Percentiles rank a stretch among this genome's conserved stretches.
phyloP scores from a whole-genome alignment of 2,888 invertebrate species.

The Dasypolia templi region DNA sequence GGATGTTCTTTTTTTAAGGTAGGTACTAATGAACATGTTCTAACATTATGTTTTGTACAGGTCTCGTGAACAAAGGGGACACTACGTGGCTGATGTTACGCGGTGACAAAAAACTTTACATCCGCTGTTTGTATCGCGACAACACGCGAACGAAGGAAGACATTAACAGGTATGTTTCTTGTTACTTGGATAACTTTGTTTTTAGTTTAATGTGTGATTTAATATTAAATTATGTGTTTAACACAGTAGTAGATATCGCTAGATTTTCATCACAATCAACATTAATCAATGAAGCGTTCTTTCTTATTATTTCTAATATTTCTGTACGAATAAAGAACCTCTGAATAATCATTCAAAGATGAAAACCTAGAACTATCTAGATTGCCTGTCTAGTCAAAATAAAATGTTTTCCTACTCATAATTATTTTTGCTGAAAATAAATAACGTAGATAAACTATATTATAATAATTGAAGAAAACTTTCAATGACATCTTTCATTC shows the following conservation, averaged over 20 bases:
- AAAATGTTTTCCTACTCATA: conserved; percentile 2
- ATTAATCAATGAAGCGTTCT: neutral
- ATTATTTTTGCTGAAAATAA: conserved; percentile 18
- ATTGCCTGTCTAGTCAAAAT: conserved; percentile 17
- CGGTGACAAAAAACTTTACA: conserved; percentile 62
- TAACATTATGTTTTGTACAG: conserved; percentile 55
- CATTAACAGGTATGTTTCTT: conserved; percentile 62
- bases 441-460: conserved; percentile 10
- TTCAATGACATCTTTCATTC: conserved; percentile 22
- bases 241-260: neutral
- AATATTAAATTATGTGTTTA: neutral
- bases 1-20: neutral
- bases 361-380: neutral
- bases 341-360: neutral
- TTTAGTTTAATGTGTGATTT: neutral
- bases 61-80: conserved; percentile 64
- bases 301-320: neutral
- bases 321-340: neutral
- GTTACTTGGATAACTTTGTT: conserved; percentile 35
- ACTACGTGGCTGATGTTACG: conserved; percentile 64
- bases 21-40: neutral
- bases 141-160: conserved; percentile 42
- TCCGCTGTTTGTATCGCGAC: conserved; percentile 67
- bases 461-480: conserved; percentile 17
- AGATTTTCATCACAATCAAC: neutral